Evolutionary conservation across 2,888 invertebrate species (phyloP).

Genomic region (Eurois occulta): DNA sequence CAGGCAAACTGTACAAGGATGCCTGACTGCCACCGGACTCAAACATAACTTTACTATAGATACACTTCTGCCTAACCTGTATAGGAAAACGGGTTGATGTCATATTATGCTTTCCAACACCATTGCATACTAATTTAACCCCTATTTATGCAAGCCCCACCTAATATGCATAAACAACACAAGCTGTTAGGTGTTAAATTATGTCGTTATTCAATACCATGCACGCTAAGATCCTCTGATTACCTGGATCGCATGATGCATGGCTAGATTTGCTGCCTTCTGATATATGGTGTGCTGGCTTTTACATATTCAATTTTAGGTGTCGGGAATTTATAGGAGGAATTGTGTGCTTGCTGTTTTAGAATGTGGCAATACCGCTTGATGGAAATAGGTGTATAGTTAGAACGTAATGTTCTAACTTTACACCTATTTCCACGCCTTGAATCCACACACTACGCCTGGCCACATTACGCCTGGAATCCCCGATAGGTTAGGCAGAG

Average conservation of each 20-base stretch:
- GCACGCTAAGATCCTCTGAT: slow-evolving; percentile 46
- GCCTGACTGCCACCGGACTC: too few species aligned
- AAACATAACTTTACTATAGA: too few species aligned
- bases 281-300: slow-evolving; percentile 43
- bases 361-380: not conserved
- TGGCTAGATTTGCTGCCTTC: slow-evolving; percentile 31
- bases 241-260: slow-evolving; percentile 42
- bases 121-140: not conserved
- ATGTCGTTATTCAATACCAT: slow-evolving; percentile 50
- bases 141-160: not conserved
- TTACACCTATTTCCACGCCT: too few species aligned
- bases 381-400: not conserved
- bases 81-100: too few species aligned
- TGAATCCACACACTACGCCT: too few species aligned
- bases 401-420: too few species aligned
- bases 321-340: slow-evolving; percentile 28
- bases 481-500: not conserved
- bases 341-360: not conserved
- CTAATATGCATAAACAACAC: slow-evolving; percentile 21
- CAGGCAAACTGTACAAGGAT: not conserved
- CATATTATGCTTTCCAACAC: not conserved
- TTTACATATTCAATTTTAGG: slow-evolving; percentile 56
- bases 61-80: too few species aligned
- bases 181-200: slow-evolving; percentile 16
- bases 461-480: not conserved